These are phyloP conservation scores for Cladorhizidae sp. DNA, from an alignment of 37 sponge, comb jelly and placozoan genomes.

Conservation along the genomic window DNA sequence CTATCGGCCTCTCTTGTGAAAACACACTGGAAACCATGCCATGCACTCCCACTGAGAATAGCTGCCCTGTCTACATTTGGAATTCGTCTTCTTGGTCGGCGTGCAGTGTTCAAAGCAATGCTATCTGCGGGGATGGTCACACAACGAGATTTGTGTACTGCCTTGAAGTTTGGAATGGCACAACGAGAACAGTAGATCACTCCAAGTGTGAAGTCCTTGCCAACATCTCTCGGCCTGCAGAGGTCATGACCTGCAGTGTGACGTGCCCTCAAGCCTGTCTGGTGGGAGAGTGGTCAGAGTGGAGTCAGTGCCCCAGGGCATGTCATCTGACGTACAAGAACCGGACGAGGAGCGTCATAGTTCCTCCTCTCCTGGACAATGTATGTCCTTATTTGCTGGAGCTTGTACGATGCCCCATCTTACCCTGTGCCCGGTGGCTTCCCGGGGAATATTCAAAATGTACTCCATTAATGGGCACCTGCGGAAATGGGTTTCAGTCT, in stretches of 20 bases:
- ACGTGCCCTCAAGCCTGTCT: slow-evolving; percentile 23
- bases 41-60: not conserved
- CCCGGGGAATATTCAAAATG: not conserved
- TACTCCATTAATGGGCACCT: not conserved
- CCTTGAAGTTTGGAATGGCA: slow-evolving; percentile 13
- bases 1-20: not conserved
- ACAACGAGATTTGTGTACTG: slow-evolving; percentile 32
- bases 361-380: not conserved
- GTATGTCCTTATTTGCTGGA: slow-evolving; percentile 29
- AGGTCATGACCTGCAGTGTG: not conserved
- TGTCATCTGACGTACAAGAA: slow-evolving; percentile 23
- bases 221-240: not conserved
- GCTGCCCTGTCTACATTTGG: slow-evolving; percentile 37
- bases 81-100: slow-evolving; percentile 30
- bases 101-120: slow-evolving; percentile 1
- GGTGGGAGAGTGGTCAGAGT: slow-evolving; percentile 31
- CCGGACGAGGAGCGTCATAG: slow-evolving; percentile 16
- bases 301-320: slow-evolving; percentile 18
- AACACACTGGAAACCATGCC: not conserved
- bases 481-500: slow-evolving; percentile 17
- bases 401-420: slow-evolving; percentile 4
- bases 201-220: not conserved
- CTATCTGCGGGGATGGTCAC: slow-evolving; percentile 31
- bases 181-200: not conserved
- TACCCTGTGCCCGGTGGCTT: slow-evolving; percentile 18